These are phyloP conservation scores for Plebejus melissa DNA, from an alignment of 2,888 invertebrate genomes.

Conservation along the genomic window DNA sequence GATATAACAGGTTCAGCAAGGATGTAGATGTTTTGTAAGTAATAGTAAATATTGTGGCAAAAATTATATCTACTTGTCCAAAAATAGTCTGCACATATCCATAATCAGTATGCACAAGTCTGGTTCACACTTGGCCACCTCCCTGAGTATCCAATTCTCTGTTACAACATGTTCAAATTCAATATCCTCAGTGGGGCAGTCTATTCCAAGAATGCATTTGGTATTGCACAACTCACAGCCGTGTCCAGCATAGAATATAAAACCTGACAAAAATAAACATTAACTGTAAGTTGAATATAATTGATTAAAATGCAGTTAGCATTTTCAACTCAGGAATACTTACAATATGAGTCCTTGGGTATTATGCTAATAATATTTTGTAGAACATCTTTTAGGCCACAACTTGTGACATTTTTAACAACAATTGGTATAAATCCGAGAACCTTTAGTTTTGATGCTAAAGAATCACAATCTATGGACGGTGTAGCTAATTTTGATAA, in stretches of 20 bases:
- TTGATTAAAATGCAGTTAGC: not conserved
- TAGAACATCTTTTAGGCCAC: constrained; percentile 49
- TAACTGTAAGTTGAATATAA: not conserved
- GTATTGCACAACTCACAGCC: constrained; percentile 73
- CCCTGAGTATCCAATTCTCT: constrained; percentile 67
- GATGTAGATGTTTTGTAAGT: not conserved
- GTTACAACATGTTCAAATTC: constrained; percentile 61
- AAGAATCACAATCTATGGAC: constrained; percentile 60
- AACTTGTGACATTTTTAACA: constrained; percentile 54
- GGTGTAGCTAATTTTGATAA: constrained; percentile 66
- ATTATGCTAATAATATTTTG: constrained; percentile 48
- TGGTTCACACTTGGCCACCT: constrained; percentile 62
- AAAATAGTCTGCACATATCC: constrained; percentile 76
- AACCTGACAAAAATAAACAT: constrained; percentile 49
- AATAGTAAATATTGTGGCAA: not conserved
- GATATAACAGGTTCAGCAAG: not conserved
- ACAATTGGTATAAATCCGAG: constrained; percentile 61
- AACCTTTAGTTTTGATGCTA: constrained; percentile 53
- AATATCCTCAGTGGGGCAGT: constrained; percentile 65
- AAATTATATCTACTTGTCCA: constrained; percentile 56
- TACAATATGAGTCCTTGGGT: constrained; percentile 68
- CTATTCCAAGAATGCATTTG: constrained; percentile 71
- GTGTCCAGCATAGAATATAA: constrained; percentile 78
- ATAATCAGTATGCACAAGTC: constrained; percentile 71
- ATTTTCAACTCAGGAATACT: constrained; percentile 41